Evolutionary conservation across 2,113 vertebrate genomes (phyloP).

Genomic region (Neolamprologus caudopunctatus): DNA sequence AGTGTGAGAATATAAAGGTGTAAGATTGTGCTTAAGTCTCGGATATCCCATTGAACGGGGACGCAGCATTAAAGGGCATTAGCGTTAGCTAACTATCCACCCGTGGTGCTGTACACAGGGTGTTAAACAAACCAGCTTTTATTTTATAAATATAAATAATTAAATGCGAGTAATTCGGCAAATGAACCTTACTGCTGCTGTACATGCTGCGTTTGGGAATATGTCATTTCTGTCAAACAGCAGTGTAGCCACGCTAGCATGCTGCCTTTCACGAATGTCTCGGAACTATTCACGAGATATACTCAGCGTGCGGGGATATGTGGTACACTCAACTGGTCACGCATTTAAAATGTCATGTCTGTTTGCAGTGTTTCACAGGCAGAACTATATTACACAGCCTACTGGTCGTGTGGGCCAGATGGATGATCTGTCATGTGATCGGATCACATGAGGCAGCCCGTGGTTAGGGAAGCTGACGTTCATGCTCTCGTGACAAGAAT

Average conservation of each 20-base stretch:
- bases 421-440: constrained; percentile 60
- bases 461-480: neutral
- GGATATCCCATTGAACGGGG: neutral
- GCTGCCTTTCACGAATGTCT: neutral
- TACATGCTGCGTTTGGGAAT: fast-evolving
- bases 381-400: neutral
- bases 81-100: neutral
- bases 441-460: constrained; percentile 51
- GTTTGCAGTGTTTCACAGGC: neutral
- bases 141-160: fast-evolving
- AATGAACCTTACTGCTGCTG: fast-evolving
- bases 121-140: neutral
- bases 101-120: neutral
- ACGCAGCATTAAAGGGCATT: neutral
- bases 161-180: fast-evolving
- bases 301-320: fast-evolving
- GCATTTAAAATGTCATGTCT: neutral
- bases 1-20: neutral
- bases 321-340: fast-evolving
- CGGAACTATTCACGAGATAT: fast-evolving
- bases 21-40: neutral
- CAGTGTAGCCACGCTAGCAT: neutral
- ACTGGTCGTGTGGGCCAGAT: neutral
- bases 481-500: neutral
- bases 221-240: neutral